Evolutionary conservation across 2,113 vertebrate genomes (phyloP).

Genomic region (Alethe diademata): DNA sequence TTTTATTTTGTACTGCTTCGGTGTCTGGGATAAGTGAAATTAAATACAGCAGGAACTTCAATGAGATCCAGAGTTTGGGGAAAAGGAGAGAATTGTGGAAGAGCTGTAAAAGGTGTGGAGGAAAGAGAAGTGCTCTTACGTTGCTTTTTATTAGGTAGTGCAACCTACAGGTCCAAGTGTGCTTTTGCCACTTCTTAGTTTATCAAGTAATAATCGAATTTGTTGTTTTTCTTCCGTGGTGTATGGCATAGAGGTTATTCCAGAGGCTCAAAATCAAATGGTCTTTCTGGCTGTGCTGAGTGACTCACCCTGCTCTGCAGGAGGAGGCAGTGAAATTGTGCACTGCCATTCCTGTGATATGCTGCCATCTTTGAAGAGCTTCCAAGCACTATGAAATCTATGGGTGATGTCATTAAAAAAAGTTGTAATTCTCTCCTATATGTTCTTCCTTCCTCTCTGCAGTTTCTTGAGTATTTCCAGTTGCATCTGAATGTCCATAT

Average conservation of each 20-base stretch:
- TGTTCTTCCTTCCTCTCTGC: not conserved
- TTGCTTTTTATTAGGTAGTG: not conserved
- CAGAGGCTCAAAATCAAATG: not conserved
- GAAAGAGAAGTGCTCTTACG: not conserved
- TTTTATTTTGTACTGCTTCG: not conserved
- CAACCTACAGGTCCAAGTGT: not conserved
- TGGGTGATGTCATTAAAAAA: not conserved
- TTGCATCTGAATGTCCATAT: not conserved
- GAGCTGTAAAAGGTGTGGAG: not conserved
- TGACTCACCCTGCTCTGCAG: not conserved
- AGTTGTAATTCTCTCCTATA: not conserved
- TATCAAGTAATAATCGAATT: not conserved
- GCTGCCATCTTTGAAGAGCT: not conserved
- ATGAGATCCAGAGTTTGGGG: rapidly evolving
- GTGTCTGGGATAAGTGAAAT: not conserved
- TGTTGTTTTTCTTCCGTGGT: not conserved
- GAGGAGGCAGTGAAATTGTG: not conserved
- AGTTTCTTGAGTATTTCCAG: not conserved
- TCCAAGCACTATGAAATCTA: not conserved
- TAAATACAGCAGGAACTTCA: not conserved
- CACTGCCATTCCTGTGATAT: not conserved
- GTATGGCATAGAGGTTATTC: not conserved
- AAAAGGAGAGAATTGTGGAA: not conserved
- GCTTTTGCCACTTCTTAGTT: not conserved
- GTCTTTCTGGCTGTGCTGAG: not conserved